A percentile compares a stretch with the other conserved stretches of the same genome.
Conservation (phyloP, 2,888 invertebrate genomes). For the Limnephilus rhombicus region DNA sequence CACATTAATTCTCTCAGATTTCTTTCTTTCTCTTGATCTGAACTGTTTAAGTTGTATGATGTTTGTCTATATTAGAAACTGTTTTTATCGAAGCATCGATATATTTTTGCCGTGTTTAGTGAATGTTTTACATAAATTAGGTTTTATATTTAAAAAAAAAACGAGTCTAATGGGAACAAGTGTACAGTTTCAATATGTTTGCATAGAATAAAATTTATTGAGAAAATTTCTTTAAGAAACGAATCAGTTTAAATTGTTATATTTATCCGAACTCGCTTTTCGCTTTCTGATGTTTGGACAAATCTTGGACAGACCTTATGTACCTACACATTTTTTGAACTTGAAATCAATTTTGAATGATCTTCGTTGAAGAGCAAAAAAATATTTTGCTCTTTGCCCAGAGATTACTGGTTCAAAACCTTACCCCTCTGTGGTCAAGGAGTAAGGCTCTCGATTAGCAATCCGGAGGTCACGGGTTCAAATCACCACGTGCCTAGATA, state of each 20-base stretch:
- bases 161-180: neutral
- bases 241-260: neutral
- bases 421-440: too few relatives aligned
- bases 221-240: neutral
- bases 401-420: too few relatives aligned
- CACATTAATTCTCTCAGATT: constrained; percentile 5
- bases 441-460: too few relatives aligned
- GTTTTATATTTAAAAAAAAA: neutral
- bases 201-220: neutral
- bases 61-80: constrained; percentile 4
- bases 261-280: neutral
- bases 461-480: too few relatives aligned
- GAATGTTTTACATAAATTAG: neutral
- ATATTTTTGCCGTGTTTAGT: neutral
- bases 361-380: neutral
- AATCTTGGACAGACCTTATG: neutral
- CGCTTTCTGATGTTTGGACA: neutral
- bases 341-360: neutral
- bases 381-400: too few relatives aligned
- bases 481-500: too few relatives aligned
- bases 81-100: neutral
- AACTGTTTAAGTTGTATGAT: constrained; percentile 4
- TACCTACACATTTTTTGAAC: neutral
- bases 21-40: constrained; percentile 16
- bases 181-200: neutral